phyloP scores from a whole-genome alignment of 2,113 vertebrate genomes.

The Onychostoma macrolepis region DNA sequence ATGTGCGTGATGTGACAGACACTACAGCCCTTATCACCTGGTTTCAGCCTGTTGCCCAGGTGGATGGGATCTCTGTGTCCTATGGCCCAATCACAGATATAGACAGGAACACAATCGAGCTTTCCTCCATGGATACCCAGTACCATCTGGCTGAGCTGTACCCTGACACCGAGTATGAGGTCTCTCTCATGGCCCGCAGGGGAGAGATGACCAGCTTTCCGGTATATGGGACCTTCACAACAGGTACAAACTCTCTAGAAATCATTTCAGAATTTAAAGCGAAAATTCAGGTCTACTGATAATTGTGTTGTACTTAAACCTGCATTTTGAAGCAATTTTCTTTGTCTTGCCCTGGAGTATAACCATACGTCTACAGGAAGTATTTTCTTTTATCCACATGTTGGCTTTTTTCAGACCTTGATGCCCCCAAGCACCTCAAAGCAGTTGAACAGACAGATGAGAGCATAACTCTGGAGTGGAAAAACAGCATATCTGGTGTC shows the following conservation, averaged over 20 bases:
- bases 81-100: slow-evolving; percentile 80
- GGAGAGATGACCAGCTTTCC: slow-evolving; percentile 84
- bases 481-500: slow-evolving; percentile 83
- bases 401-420: slow-evolving; percentile 81
- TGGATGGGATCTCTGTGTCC: slow-evolving; percentile 84
- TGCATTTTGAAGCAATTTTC: slow-evolving; percentile 15
- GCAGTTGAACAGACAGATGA: slow-evolving; percentile 85
- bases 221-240: slow-evolving; percentile 83
- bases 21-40: slow-evolving; percentile 91
- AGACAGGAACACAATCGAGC: slow-evolving; percentile 81
- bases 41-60: slow-evolving; percentile 89
- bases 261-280: neutral
- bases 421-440: slow-evolving; percentile 87
- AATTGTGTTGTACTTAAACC: slow-evolving; percentile 1
- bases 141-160: slow-evolving; percentile 85
- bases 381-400: neutral
- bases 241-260: slow-evolving; percentile 74
- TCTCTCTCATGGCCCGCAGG: slow-evolving; percentile 82
- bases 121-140: slow-evolving; percentile 86
- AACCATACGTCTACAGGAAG: neutral
- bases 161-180: slow-evolving; percentile 90
- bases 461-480: slow-evolving; percentile 94
- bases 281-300: neutral
- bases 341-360: neutral
- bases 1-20: slow-evolving; percentile 92